Evolutionary conservation across 1,140 invertebrate genomes (phyloP).

Genomic region (Andrena cerasifolii): DNA sequence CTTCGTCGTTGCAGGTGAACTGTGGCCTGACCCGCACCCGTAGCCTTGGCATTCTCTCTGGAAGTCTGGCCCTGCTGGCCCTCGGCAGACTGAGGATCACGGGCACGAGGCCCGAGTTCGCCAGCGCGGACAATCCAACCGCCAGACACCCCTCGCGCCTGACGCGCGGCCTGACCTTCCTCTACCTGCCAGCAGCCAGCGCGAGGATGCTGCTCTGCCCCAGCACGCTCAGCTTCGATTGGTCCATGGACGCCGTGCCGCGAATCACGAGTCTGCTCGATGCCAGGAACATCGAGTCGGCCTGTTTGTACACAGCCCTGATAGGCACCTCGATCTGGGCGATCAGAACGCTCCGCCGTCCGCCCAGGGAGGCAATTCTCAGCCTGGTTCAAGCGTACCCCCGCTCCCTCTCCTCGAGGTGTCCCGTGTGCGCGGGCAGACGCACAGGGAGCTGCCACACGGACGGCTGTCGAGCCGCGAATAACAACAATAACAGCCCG

Average conservation of each 20-base stretch:
- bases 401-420: conserved; percentile 61
- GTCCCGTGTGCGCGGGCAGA: conserved; percentile 78
- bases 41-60: conserved; percentile 75
- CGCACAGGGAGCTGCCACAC: conserved; percentile 79
- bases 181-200: conserved; percentile 94
- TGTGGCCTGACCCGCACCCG: conserved; percentile 66
- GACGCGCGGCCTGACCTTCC: conserved; percentile 91
- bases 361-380: background rate
- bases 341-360: conserved; percentile 66
- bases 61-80: conserved; percentile 76
- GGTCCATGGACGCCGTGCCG: conserved; percentile 97
- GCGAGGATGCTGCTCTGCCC: conserved; percentile 92
- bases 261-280: conserved; percentile 89
- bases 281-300: conserved; percentile 87
- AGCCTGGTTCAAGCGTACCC: conserved; percentile 43
- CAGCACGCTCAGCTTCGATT: conserved; percentile 94
- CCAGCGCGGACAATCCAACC: conserved; percentile 94
- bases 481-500: conserved; percentile 82
- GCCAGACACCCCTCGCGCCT: conserved; percentile 88
- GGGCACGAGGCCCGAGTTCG: conserved; percentile 87
- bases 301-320: conserved; percentile 87
- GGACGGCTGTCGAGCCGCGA: conserved; percentile 79
- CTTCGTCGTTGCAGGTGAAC: conserved; percentile 61
- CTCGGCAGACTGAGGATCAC: conserved; percentile 78
- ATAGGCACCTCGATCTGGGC: conserved; percentile 74